These are phyloP conservation scores for Dasypolia templi DNA, from an alignment of 2,888 invertebrate genomes.

Conservation along the genomic window DNA sequence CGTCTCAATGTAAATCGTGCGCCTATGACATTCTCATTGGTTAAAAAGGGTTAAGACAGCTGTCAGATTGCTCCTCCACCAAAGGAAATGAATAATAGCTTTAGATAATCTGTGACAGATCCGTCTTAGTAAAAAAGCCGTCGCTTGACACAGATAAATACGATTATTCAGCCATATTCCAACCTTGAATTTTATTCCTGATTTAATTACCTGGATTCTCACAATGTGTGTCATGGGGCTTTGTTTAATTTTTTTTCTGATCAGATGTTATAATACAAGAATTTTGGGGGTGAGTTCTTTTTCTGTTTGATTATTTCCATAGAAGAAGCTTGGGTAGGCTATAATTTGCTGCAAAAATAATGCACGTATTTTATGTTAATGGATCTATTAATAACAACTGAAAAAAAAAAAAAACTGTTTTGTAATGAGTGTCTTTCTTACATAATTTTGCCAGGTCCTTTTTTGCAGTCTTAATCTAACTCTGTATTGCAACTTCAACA, in stretches of 20 bases:
- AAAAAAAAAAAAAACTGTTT: background rate
- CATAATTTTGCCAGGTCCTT: background rate
- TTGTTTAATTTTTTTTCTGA: conserved; percentile 68
- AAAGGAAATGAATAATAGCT: conserved; percentile 87
- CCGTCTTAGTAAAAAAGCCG: conserved; percentile 89
- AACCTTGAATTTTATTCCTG: conserved; percentile 83
- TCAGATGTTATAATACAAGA: conserved; percentile 60
- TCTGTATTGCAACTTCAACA: conserved; percentile 37
- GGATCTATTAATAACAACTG: background rate
- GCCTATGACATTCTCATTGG: conserved; percentile 89
- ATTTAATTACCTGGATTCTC: conserved; percentile 90
- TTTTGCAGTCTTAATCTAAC: background rate
- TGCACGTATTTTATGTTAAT: background rate
- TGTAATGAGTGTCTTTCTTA: background rate
- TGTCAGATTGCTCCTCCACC: conserved; percentile 87
- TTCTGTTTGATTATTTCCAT: conserved; percentile 18
- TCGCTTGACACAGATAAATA: conserved; percentile 89
- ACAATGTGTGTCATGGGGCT: conserved; percentile 83
- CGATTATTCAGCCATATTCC: conserved; percentile 86
- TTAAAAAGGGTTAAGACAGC: conserved; percentile 90
- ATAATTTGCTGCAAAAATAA: background rate
- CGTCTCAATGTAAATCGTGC: conserved; percentile 82
- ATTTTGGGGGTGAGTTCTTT: conserved; percentile 22
- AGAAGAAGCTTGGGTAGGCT: no score
- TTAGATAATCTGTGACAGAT: conserved; percentile 90